Evolutionary conservation across 2,888 invertebrate species (phyloP).

Genomic region (Falcaria lacertinaria): DNA sequence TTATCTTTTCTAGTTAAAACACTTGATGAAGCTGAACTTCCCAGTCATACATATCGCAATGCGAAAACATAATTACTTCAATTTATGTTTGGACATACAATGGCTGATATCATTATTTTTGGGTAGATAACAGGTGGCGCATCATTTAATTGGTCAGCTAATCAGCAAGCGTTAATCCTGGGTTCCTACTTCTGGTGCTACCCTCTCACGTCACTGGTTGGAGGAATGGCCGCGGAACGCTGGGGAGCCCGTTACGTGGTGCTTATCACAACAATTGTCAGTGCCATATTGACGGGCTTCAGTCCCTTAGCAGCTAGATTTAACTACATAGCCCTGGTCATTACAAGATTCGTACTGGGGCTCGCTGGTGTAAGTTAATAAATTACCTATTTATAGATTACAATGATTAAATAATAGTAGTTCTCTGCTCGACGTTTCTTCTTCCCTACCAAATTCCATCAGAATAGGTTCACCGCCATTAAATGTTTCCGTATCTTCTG

Average conservation of each 20-base stretch:
- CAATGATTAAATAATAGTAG: no score
- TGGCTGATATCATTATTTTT: no score
- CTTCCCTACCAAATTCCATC: no score
- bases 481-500: no score
- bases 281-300: conserved; percentile 78
- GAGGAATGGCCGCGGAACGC: conserved; percentile 83
- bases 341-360: conserved; percentile 80
- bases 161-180: conserved; percentile 82
- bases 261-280: conserved; percentile 68
- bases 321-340: conserved; percentile 77
- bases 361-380: conserved; percentile 79
- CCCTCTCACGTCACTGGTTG: conserved; percentile 82
- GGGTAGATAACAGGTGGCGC: conserved; percentile 42
- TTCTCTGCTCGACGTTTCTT: no score
- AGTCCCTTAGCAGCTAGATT: conserved; percentile 80
- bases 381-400: not conserved
- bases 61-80: not conserved
- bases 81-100: not conserved
- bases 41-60: no score
- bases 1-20: not conserved
- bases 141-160: conserved; percentile 77
- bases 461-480: no score
- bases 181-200: conserved; percentile 87
- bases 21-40: no score
- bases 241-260: conserved; percentile 82